Evolutionary conservation across 53 echinoderm and acorn worm genomes (phyloP), one percentile per base, ranked within the genome.

Genomic region (Glandiceps talaboti): DNA sequence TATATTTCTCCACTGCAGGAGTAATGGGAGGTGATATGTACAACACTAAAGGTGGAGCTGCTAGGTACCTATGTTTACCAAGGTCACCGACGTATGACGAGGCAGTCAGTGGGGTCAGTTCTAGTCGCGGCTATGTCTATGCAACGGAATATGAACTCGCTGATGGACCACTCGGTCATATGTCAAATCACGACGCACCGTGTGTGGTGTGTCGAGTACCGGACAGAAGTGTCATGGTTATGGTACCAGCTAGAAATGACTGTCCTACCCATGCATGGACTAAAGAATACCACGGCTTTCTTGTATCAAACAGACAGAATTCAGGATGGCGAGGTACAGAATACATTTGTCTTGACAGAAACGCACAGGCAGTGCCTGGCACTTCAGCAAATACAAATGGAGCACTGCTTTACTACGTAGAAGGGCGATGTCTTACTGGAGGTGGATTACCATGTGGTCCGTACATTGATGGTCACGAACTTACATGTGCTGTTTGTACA

Each of bases 291-390:
- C 0, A 27, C 1, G 83, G 83, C 14, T 82, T 76, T 31, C 33
- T 81, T 25, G 76, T 81, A 76, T 0, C 75, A 0, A 30, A 29
- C 10, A 12, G 31, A 26, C 25, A 76, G 74, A 73, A 76, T 29
- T n/a, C n/a, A n/a, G n/a, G n/a, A n/a, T 76, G 76, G 64, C 28
- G 76, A 14, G 25, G 81, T 0, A 33, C 75, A 6, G 85, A 80
- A 76, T 76, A 31, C 76, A 32, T 85, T 1, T 85, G 85, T 75
- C 29, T 85, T 0, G 85, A 85, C 74, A 33, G 29, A 1, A 76
- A 30, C 20, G 30, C 77, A 25, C 33, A 80, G 25, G 29, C 33
- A 28, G 75, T 75, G 33, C 76, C 74, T 1, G 33, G 85, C 1
- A 81, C 85, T 14, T 26, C 74, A 14, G 85, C 30, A 28, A 75